phyloP scores from a whole-genome alignment of 1,140 invertebrate genomes.

The Ips typographus region DNA sequence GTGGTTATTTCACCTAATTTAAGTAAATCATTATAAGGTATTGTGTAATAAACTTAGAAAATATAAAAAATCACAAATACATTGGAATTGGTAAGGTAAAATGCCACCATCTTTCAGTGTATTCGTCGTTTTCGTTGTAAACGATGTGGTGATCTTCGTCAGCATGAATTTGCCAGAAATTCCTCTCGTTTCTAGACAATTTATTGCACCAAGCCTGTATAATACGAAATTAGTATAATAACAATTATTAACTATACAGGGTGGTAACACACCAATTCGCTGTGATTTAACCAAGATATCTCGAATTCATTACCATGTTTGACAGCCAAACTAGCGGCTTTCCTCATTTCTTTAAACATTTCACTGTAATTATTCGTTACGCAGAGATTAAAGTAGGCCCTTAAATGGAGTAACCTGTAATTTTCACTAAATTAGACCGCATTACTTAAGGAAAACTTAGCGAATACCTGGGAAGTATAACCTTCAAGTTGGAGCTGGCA shows the following conservation, averaged over 20 bases:
- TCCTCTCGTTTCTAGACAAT: slow-evolving; percentile 34
- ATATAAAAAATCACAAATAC: slow-evolving; percentile 18
- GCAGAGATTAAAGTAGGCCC: slow-evolving; percentile 50
- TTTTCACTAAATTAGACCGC: background rate
- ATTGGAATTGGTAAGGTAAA: slow-evolving; percentile 39
- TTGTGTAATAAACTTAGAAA: background rate
- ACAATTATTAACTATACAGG: background rate
- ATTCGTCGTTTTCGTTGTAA: slow-evolving; percentile 39
- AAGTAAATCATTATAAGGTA: background rate
- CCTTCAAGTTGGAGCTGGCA: slow-evolving; percentile 41
- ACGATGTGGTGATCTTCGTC: slow-evolving; percentile 38
- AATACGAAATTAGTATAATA: background rate
- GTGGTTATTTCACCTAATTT: background rate
- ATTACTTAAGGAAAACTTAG: background rate
- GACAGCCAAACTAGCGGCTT: slow-evolving; percentile 31
- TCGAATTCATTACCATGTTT: slow-evolving; percentile 41
- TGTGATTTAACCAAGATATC: slow-evolving; percentile 39
- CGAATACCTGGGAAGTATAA: slow-evolving; percentile 15
- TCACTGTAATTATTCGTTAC: slow-evolving; percentile 45
- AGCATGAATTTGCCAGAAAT: slow-evolving; percentile 44
- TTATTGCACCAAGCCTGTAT: slow-evolving; percentile 46
- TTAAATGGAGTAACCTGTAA: slow-evolving; percentile 52
- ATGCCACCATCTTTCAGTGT: slow-evolving; percentile 35
- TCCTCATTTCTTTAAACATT: slow-evolving; percentile 39
- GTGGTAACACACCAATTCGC: slow-evolving; percentile 35